Evolutionary conservation across 2,113 vertebrate species (phyloP).

Genomic region (Odobenus rosmarus): DNA sequence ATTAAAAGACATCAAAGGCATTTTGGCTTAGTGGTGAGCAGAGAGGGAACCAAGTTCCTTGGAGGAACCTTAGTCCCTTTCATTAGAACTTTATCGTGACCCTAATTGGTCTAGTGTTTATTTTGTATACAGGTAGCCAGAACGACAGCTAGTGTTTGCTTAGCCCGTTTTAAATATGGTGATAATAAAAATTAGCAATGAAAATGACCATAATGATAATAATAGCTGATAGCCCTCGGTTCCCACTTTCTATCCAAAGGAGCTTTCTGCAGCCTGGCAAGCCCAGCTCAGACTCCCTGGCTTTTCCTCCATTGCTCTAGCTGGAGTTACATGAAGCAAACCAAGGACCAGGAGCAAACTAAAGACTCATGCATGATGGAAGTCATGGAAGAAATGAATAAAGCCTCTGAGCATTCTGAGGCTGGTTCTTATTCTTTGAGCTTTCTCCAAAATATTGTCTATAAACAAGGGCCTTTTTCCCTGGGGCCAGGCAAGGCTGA

Average conservation of each 20-base stretch:
- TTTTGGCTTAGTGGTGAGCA: slow-evolving; percentile 28
- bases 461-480: background rate
- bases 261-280: background rate
- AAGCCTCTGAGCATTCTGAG: background rate
- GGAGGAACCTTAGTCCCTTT: background rate
- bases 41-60: background rate
- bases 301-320: background rate
- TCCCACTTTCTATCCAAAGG: background rate
- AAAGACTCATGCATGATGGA: background rate
- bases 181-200: slow-evolving; percentile 29
- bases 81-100: slow-evolving; percentile 6
- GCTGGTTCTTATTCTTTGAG: background rate
- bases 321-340: background rate
- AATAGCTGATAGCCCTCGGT: background rate
- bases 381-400: background rate
- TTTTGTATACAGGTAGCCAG: slow-evolving; percentile 46
- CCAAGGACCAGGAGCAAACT: background rate
- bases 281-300: background rate
- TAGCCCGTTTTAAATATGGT: slow-evolving; percentile 12
- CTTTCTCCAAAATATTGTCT: slow-evolving; percentile 21
- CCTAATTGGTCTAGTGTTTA: slow-evolving; percentile 1
- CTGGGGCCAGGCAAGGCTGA: background rate
- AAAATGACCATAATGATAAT: slow-evolving; percentile 29
- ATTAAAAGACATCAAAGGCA: slow-evolving; percentile 24
- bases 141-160: background rate